These are phyloP conservation scores for Piscicola geometra DNA, from an alignment of 2,888 invertebrate species.

Conservation along the genomic window DNA sequence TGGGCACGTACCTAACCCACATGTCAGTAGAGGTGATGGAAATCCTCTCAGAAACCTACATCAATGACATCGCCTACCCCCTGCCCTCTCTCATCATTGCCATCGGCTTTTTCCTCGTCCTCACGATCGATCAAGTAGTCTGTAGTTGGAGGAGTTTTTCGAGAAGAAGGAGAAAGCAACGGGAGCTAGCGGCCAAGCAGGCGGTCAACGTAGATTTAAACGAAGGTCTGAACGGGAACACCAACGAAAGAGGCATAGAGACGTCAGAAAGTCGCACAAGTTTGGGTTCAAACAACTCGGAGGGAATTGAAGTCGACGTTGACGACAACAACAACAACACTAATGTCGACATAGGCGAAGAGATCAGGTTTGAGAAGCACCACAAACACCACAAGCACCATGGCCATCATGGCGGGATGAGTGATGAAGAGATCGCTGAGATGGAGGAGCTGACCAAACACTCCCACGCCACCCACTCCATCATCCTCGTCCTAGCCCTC, in stretches of 20 bases:
- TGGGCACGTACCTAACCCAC: slow-evolving; percentile 52
- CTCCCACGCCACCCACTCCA: slow-evolving; percentile 49
- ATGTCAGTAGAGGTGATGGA: slow-evolving; percentile 50
- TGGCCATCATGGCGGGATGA: background rate
- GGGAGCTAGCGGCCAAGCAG: background rate
- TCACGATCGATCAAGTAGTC: slow-evolving; percentile 48
- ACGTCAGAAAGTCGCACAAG: background rate
- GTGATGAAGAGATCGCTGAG: too few relatives aligned
- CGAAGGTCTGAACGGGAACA: background rate
- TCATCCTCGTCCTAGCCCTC: slow-evolving; percentile 59
- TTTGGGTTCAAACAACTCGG: background rate
- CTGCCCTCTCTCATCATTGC: slow-evolving; percentile 50
- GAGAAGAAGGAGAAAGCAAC: slow-evolving; percentile 8
- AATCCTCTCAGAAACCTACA: slow-evolving; percentile 44
- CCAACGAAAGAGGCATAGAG: background rate
- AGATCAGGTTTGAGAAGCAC: background rate
- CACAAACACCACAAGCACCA: background rate
- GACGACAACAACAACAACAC: background rate
- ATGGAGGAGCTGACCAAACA: background rate
- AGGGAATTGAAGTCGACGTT: too few relatives aligned
- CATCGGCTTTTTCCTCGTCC: slow-evolving; percentile 50
- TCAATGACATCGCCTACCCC: slow-evolving; percentile 46
- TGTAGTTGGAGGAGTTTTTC: slow-evolving; percentile 29
- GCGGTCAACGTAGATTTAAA: background rate
- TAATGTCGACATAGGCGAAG: background rate